phyloP scores from a whole-genome alignment of 2,888 invertebrate species.

The Scrobipalpa costella region DNA sequence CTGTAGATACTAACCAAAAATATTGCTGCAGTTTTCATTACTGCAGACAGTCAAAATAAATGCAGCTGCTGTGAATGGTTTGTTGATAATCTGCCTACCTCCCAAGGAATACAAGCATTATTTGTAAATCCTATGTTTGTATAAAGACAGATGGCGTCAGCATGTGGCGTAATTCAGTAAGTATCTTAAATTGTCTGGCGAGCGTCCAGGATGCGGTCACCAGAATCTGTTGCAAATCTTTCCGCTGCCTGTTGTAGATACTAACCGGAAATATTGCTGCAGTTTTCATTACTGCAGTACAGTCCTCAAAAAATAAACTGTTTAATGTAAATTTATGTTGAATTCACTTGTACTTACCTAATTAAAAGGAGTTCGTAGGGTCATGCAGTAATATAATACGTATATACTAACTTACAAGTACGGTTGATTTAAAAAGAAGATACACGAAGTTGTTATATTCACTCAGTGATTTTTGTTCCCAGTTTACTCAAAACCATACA shows the following conservation, averaged over 20 bases:
- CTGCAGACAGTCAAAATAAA: conserved; percentile 8
- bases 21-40: conserved; percentile 12
- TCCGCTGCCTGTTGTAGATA: conserved; percentile 5
- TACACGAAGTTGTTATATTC: too few species aligned
- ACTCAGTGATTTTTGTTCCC: too few species aligned
- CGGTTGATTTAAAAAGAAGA: too few species aligned
- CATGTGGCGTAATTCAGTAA: conserved; percentile 11
- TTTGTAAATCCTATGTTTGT: too few species aligned
- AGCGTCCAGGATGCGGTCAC: conserved; percentile 5
- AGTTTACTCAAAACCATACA: too few species aligned
- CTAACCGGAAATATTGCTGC: conserved; percentile 6
- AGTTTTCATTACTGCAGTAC: conserved; percentile 8
- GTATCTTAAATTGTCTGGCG: conserved; percentile 19
- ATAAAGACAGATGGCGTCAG: background rate
- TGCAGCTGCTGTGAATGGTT: background rate
- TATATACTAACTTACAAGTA: too few species aligned
- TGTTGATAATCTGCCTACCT: too few species aligned
- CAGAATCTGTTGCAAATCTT: conserved; percentile 13
- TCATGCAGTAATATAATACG: too few species aligned
- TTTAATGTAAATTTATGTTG: background rate
- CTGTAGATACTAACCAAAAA: background rate
- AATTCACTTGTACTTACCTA: too few species aligned
- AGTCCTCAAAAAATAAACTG: background rate
- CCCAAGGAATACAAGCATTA: too few species aligned
- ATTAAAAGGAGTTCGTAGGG: too few species aligned